Evolutionary conservation across 2,797 vertebrate species (phyloP).

Genomic region (Parotocinclus haroldoi): DNA sequence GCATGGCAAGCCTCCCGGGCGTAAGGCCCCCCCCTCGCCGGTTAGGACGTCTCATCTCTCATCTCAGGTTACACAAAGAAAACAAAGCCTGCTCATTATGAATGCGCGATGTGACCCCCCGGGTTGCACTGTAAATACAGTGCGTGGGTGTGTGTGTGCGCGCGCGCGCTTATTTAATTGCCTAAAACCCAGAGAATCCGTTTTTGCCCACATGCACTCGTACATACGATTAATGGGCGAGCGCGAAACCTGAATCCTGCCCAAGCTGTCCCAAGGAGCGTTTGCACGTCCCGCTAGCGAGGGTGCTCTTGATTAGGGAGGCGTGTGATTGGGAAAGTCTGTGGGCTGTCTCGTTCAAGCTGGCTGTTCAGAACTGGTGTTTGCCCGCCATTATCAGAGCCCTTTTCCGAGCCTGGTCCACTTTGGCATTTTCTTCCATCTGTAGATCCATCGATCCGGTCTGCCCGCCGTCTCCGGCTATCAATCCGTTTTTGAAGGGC

Average conservation of each 20-base stretch:
- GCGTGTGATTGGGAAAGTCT: slow-evolving; percentile 75
- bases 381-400: slow-evolving; percentile 66
- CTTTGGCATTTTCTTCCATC: slow-evolving; percentile 63
- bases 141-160: slow-evolving; percentile 26
- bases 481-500: slow-evolving; percentile 58
- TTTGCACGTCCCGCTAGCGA: slow-evolving; percentile 48
- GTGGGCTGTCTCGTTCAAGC: slow-evolving; percentile 75
- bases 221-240: slow-evolving; percentile 33
- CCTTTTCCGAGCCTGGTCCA: slow-evolving; percentile 67
- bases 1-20: slow-evolving; percentile 40
- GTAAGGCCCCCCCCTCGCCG: slow-evolving; percentile 29
- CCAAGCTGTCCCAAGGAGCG: neutral
- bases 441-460: slow-evolving; percentile 62
- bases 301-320: slow-evolving; percentile 73
- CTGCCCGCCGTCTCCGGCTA: slow-evolving; percentile 53
- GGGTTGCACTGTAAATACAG: slow-evolving; percentile 17
- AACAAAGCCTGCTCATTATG: slow-evolving; percentile 38
- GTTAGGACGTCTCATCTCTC: slow-evolving; percentile 4
- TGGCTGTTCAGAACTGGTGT: slow-evolving; percentile 70
- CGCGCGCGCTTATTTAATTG: slow-evolving; percentile 16
- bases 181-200: slow-evolving; percentile 21
- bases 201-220: slow-evolving; percentile 26
- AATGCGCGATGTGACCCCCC: slow-evolving; percentile 10
- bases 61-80: slow-evolving; percentile 43
- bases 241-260: neutral